Conservation (phyloP, 2,797 vertebrate genomes). For the Macropus fuliginosus region DNA sequence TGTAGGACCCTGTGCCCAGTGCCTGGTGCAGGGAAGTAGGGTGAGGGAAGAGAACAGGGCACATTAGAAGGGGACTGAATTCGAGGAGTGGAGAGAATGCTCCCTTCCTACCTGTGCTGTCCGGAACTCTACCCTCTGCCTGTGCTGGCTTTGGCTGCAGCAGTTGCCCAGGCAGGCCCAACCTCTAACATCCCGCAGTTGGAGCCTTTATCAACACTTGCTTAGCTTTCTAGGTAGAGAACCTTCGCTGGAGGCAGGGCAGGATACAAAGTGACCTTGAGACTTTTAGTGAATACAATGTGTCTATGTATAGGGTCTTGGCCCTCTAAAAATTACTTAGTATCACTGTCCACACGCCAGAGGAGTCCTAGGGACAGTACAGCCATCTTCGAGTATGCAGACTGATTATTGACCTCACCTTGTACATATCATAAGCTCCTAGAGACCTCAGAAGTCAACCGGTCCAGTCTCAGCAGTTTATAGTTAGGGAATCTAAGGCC, state of each 20-base stretch:
- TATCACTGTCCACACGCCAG: neutral
- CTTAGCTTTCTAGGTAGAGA: too few relatives aligned
- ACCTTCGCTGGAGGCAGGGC: neutral
- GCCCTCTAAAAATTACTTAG: neutral
- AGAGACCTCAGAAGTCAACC: neutral
- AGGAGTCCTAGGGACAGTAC: rapidly evolving
- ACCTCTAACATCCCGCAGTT: neutral
- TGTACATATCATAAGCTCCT: too few relatives aligned
- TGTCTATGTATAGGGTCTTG: too few relatives aligned
- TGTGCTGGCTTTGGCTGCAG: neutral
- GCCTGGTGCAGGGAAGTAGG: too few relatives aligned
- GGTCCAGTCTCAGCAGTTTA: neutral
- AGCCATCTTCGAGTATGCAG: neutral
- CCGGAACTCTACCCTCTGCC: neutral
- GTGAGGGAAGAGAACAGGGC: neutral
- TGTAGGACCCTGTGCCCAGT: too few relatives aligned
- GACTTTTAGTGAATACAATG: neutral
- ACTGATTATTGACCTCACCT: too few relatives aligned
- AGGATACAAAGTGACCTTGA: neutral
- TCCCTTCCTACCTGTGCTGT: neutral
- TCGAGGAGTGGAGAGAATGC: neutral
- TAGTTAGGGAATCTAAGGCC: neutral
- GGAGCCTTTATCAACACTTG: neutral
- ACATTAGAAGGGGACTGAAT: too few relatives aligned
- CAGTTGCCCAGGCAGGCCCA: neutral